Percentiles rank a stretch among this genome's conserved stretches.
These are phyloP conservation scores for Masticophis lateralis DNA, from an alignment of 2,797 vertebrate species.

Conservation along the genomic window DNA sequence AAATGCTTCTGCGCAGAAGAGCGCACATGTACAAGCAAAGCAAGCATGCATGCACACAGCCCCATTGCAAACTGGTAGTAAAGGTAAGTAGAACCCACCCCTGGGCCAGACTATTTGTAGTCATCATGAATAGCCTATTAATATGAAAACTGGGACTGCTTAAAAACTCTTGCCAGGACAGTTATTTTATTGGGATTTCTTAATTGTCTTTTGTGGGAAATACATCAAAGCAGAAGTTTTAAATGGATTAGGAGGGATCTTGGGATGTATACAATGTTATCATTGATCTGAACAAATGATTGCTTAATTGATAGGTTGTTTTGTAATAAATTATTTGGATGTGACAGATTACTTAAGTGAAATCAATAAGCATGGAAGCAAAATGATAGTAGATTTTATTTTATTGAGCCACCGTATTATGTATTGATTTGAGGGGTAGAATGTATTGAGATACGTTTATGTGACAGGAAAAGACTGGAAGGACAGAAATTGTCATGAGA, in stretches of 20 bases:
- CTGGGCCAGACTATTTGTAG: neutral
- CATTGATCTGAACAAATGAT: neutral
- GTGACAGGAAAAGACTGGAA: neutral
- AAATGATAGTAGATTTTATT: neutral
- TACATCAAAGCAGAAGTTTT: neutral
- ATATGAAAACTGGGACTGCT: neutral
- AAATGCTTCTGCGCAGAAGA: too few species aligned
- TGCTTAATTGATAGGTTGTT: neutral
- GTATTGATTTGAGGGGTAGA: neutral
- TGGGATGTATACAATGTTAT: neutral
- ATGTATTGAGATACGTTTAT: neutral
- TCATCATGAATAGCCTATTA: neutral
- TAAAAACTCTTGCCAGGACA: neutral
- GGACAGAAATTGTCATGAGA: neutral
- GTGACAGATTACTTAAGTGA: neutral
- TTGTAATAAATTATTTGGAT: neutral
- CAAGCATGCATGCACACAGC: fast-evolving
- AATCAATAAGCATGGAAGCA: neutral
- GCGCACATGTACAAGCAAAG: too few species aligned
- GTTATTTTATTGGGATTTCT: neutral
- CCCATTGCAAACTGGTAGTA: too few species aligned
- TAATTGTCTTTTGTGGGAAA: neutral
- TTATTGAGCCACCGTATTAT: neutral
- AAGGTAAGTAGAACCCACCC: too few species aligned
- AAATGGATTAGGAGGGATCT: neutral